Evolutionary conservation across 2,888 invertebrate species (phyloP).

Genomic region (Spialia ferax): DNA sequence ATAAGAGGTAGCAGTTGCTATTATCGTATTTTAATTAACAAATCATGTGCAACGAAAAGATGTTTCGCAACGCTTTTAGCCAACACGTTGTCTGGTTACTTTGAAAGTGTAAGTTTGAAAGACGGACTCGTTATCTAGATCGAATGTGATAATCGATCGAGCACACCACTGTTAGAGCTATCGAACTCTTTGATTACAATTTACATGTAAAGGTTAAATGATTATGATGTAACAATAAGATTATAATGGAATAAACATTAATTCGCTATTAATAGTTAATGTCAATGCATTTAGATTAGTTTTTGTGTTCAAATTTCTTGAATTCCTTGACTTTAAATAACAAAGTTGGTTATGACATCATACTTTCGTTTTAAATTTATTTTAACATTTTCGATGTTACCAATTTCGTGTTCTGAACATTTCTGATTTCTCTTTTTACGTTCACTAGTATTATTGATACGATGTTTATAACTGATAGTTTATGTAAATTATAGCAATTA

Average conservation of each 20-base stretch:
- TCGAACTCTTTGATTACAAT: conserved; percentile 9
- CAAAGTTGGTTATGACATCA: neutral
- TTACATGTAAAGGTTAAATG: neutral
- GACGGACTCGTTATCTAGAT: neutral
- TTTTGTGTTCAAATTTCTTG: no score
- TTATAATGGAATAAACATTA: no score
- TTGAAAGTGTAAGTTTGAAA: neutral
- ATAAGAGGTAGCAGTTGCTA: neutral
- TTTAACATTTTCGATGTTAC: neutral
- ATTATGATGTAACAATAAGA: neutral
- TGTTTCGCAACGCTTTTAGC: neutral
- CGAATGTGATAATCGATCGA: conserved; percentile 2
- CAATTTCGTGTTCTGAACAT: neutral
- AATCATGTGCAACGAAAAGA: neutral
- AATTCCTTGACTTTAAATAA: neutral
- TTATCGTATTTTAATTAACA: neutral
- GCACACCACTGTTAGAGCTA: neutral
- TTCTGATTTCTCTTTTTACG: conserved; percentile 17
- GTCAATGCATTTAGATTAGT: no score
- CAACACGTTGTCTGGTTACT: neutral
- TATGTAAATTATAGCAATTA: conserved; percentile 21
- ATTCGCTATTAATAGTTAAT: no score
- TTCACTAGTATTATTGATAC: conserved; percentile 19
- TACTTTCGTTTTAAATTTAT: no score
- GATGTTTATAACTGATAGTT: conserved; percentile 19